These are phyloP conservation scores for Hypocryptadius cinnamomeus DNA, from an alignment of 2,113 vertebrate genomes.

Conservation along the genomic window DNA sequence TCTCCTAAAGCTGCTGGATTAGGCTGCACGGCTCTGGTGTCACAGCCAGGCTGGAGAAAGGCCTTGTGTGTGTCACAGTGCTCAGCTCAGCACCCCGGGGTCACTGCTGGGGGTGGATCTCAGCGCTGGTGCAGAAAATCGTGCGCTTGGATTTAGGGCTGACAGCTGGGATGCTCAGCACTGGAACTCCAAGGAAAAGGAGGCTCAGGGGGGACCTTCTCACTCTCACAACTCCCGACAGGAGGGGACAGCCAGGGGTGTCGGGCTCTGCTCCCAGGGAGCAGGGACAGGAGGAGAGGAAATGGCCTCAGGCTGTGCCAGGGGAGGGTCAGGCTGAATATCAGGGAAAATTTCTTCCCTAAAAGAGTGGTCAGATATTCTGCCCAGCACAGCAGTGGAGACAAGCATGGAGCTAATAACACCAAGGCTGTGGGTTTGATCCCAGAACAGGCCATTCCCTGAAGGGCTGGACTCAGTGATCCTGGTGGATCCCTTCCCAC, in stretches of 20 bases:
- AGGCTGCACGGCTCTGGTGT: background rate
- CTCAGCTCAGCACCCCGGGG: fast-evolving
- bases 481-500: background rate
- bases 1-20: background rate
- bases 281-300: background rate
- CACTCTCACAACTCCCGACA: background rate
- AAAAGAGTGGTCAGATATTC: background rate
- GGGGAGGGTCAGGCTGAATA: background rate
- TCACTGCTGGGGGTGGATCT: background rate
- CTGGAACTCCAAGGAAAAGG: background rate
- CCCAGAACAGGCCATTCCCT: background rate
- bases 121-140: background rate
- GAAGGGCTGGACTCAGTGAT: fast-evolving
- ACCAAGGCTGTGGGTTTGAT: background rate
- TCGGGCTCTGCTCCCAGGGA: background rate
- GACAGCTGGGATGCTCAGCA: background rate
- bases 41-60: background rate
- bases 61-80: fast-evolving
- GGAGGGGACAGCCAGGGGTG: fast-evolving
- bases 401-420: no score
- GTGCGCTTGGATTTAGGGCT: background rate
- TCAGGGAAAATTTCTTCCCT: background rate
- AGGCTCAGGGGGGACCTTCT: background rate
- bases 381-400: background rate
- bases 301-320: fast-evolving